A percentile compares a stretch with the other conserved stretches of the same genome.
These are phyloP conservation scores for Aegithalos caudatus DNA, from an alignment of 2,113 vertebrate species.

Conservation along the genomic window DNA sequence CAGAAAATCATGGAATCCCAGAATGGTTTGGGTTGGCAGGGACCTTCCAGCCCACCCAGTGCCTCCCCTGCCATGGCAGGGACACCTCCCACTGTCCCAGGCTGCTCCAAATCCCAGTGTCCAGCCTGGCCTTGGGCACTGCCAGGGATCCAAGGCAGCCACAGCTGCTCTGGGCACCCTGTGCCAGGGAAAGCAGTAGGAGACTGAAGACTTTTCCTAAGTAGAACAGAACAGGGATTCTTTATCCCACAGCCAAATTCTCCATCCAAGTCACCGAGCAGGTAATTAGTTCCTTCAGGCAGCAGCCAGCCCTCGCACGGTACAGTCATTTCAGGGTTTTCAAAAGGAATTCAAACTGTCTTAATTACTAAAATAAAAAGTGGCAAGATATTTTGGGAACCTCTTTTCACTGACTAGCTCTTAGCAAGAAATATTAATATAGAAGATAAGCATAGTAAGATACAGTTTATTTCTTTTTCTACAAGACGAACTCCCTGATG, in stretches of 20 bases:
- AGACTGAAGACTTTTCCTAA: neutral
- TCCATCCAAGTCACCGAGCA: neutral
- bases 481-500: neutral
- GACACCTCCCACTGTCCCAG: neutral
- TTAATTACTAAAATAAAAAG: neutral
- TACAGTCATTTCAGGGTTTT: neutral
- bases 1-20: neutral
- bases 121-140: accelerated
- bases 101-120: accelerated
- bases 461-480: neutral
- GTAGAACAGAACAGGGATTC: neutral
- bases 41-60: accelerated
- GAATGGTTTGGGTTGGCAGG: neutral
- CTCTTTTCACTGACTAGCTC: neutral
- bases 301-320: neutral
- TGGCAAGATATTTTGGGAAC: neutral
- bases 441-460: neutral
- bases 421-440: neutral
- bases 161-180: neutral
- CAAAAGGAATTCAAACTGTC: neutral
- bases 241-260: neutral
- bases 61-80: neutral
- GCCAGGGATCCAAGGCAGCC: neutral
- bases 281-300: neutral
- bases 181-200: neutral